phyloP scores from a whole-genome alignment of 2,113 vertebrate species.

The Oostethus manadensis region DNA sequence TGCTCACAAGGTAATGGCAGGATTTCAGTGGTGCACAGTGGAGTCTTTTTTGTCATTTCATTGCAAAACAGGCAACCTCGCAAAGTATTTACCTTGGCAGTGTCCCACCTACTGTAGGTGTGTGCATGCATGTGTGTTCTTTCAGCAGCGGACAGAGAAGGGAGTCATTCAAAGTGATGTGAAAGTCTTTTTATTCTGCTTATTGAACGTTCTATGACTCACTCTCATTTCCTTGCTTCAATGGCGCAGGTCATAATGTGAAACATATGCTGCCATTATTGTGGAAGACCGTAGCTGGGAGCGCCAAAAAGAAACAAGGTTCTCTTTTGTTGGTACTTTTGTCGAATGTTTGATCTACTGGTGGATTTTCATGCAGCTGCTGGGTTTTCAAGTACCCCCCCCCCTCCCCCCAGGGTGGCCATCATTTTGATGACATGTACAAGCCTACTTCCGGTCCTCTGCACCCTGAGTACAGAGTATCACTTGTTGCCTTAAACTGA shows the following conservation, averaged over 20 bases:
- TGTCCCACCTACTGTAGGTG: slow-evolving; percentile 10
- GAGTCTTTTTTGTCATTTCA: slow-evolving; percentile 15
- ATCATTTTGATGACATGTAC: slow-evolving; percentile 52
- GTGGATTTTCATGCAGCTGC: slow-evolving; percentile 38
- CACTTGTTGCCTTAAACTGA: slow-evolving; percentile 11
- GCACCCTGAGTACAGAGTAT: slow-evolving; percentile 22
- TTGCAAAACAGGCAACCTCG: slow-evolving; percentile 34
- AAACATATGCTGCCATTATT: slow-evolving; percentile 54
- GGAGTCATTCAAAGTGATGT: slow-evolving; percentile 50
- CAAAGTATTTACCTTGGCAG: slow-evolving; percentile 55
- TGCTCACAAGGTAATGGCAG: slow-evolving; percentile 24
- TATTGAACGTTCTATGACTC: not conserved
- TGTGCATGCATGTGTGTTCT: slow-evolving; percentile 18
- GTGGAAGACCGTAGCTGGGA: slow-evolving; percentile 10
- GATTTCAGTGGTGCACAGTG: slow-evolving; percentile 31
- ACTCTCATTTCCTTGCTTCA: slow-evolving; percentile 26
- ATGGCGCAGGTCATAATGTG: slow-evolving; percentile 48
- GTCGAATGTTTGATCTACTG: slow-evolving; percentile 20
- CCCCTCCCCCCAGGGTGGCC: slow-evolving; percentile 34
- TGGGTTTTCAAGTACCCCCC: slow-evolving; percentile 40
- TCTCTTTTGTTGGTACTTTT: slow-evolving; percentile 6
- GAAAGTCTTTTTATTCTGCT: slow-evolving; percentile 20
- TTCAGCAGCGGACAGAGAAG: slow-evolving; percentile 34
- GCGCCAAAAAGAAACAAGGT: not conserved
- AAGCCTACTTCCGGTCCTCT: slow-evolving; percentile 29